A percentile compares a stretch with the other conserved stretches of the same genome.
These are phyloP conservation scores for Ptyas mucosa DNA, from an alignment of 2,113 vertebrate species.

Conservation along the genomic window DNA sequence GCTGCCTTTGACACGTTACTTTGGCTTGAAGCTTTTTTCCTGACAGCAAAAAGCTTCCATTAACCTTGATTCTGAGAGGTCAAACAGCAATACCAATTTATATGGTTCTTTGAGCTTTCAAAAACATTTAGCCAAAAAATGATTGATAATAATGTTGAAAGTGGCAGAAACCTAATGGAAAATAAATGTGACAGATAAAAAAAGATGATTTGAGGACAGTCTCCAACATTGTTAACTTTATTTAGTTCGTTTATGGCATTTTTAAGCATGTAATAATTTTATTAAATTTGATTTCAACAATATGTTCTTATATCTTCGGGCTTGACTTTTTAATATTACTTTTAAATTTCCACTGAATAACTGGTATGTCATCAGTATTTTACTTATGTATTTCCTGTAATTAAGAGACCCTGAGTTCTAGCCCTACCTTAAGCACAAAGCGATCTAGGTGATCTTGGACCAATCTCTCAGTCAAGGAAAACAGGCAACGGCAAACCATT, in stretches of 20 bases:
- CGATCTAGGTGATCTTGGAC: neutral
- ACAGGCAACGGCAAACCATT: neutral
- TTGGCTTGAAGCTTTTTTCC: neutral
- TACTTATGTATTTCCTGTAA: neutral
- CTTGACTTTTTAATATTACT: neutral
- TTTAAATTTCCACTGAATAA: neutral
- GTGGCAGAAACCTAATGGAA: constrained; percentile 42
- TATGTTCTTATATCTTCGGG: neutral
- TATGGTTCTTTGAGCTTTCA: constrained; percentile 24
- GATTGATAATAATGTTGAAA: constrained; percentile 45
- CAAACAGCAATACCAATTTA: constrained; percentile 33
- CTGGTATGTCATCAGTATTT: neutral
- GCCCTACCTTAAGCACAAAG: neutral
- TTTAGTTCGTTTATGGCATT: neutral
- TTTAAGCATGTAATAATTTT: neutral
- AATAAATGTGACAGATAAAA: constrained; percentile 38
- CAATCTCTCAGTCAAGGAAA: neutral
- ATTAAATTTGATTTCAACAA: neutral
- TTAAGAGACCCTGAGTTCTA: neutral
- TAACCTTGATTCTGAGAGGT: constrained; percentile 45
- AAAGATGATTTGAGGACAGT: neutral
- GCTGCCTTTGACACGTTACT: neutral
- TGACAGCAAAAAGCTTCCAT: constrained; percentile 2
- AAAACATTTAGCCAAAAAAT: constrained; percentile 53
- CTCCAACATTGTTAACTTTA: neutral